A percentile compares a stretch with the other conserved stretches of the same genome.
phyloP scores from a whole-genome alignment of 2,797 vertebrate species.

The Parauchenoglanis ngamensis region DNA sequence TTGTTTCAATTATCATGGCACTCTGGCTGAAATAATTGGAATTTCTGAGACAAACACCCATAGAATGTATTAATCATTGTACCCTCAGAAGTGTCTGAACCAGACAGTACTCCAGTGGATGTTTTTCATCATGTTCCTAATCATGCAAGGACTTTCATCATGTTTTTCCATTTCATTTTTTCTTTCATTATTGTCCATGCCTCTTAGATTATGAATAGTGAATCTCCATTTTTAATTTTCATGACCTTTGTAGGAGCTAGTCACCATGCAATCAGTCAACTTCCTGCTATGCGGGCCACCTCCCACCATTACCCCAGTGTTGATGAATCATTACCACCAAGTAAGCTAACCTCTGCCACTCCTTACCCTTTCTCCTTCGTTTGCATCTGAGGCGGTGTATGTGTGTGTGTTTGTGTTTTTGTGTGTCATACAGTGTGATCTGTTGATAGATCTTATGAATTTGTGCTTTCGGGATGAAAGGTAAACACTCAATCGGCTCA shows the following conservation, averaged over 20 bases:
- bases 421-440: conserved; percentile 21
- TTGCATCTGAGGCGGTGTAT: conserved; percentile 18
- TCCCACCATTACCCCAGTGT: conserved; percentile 94
- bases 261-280: conserved; percentile 87
- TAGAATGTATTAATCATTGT: background rate
- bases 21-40: background rate
- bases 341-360: conserved; percentile 85
- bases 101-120: background rate
- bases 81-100: background rate
- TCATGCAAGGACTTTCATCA: conserved; percentile 15
- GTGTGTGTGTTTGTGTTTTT: conserved; percentile 4
- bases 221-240: conserved; percentile 63
- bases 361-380: conserved; percentile 63
- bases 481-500: background rate
- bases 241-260: conserved; percentile 86
- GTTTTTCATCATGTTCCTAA: conserved; percentile 4
- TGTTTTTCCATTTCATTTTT: conserved; percentile 25
- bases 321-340: conserved; percentile 97
- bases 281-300: conserved; percentile 92
- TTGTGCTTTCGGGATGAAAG: background rate
- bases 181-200: conserved; percentile 2
- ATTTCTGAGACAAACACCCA: background rate
- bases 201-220: conserved; percentile 7
- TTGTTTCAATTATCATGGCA: background rate
- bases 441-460: background rate